Conservation (phyloP, 2,888 invertebrate genomes). For the Lasioglossum vierecki region DNA sequence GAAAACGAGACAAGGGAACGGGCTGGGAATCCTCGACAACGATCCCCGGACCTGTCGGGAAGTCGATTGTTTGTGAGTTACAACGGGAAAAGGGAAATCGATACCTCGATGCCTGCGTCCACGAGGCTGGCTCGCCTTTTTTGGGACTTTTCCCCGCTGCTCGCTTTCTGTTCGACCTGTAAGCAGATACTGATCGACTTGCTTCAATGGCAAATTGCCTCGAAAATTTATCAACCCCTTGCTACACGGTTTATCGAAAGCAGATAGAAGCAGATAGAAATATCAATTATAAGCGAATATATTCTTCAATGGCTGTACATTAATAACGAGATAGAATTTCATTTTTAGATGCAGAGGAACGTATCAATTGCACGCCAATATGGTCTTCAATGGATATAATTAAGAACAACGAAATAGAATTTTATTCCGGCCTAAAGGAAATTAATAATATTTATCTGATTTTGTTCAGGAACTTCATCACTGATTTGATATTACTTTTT, state of each 20-base stretch:
- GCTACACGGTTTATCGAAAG: too few relatives aligned
- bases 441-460: neutral
- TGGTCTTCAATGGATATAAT: neutral
- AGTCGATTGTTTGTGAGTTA: slow-evolving; percentile 10
- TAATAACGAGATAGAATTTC: too few relatives aligned
- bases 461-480: neutral
- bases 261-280: too few relatives aligned
- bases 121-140: neutral
- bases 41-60: slow-evolving; percentile 4
- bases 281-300: neutral
- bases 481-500: neutral
- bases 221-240: too few relatives aligned
- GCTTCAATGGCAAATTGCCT: neutral
- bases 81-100: neutral
- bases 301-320: neutral
- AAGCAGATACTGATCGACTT: neutral
- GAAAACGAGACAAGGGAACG: neutral
- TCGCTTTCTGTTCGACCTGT: neutral
- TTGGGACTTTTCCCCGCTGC: neutral
- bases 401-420: neutral
- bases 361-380: neutral
- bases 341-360: neutral
- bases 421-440: neutral
- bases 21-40: neutral
- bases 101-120: neutral